These are phyloP conservation scores for Cladorhizidae sp. DNA, from an alignment of 37 sponge, comb jelly and placozoan genomes.

Conservation along the genomic window DNA sequence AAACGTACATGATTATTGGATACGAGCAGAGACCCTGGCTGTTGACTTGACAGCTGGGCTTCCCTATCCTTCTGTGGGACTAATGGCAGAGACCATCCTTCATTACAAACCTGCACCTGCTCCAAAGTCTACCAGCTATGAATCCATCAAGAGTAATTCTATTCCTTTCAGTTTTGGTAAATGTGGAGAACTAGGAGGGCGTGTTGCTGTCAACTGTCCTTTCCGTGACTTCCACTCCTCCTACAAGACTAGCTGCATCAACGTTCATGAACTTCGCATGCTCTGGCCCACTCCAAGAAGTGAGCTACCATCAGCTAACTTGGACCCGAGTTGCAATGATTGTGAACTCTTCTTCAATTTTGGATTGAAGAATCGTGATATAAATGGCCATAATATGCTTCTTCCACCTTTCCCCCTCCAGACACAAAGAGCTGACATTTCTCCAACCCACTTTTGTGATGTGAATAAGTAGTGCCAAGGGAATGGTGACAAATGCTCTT, in stretches of 20 bases:
- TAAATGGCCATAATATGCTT: constrained; percentile 73
- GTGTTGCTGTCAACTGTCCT: constrained; percentile 79
- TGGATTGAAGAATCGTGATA: constrained; percentile 59
- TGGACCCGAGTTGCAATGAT: constrained; percentile 7
- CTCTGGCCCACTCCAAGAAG: constrained; percentile 4
- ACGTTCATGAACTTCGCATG: constrained; percentile 26
- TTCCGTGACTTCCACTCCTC: constrained; percentile 43
- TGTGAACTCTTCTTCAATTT: constrained; percentile 68
- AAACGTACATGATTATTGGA: too few relatives aligned
- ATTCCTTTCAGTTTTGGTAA: not conserved
- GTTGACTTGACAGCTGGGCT: too few relatives aligned
- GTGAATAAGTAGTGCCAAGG: not conserved
- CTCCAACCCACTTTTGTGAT: constrained; percentile 13
- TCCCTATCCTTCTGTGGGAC: too few relatives aligned
- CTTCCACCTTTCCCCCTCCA: constrained; percentile 52
- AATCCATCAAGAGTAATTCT: not conserved
- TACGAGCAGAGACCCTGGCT: too few relatives aligned
- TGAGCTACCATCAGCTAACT: constrained; percentile 3
- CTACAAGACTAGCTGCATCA: constrained; percentile 59
- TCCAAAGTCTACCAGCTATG: not conserved
- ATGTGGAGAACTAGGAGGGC: constrained; percentile 16
- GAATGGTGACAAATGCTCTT: not conserved
- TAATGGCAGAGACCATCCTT: too few relatives aligned
- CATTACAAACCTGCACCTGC: too few relatives aligned
- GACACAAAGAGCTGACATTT: not conserved